A percentile compares a stretch with the other conserved stretches of the same genome.
Evolutionary conservation across 2,888 invertebrate genomes (phyloP).

Genomic region (Orthosia gracilis): DNA sequence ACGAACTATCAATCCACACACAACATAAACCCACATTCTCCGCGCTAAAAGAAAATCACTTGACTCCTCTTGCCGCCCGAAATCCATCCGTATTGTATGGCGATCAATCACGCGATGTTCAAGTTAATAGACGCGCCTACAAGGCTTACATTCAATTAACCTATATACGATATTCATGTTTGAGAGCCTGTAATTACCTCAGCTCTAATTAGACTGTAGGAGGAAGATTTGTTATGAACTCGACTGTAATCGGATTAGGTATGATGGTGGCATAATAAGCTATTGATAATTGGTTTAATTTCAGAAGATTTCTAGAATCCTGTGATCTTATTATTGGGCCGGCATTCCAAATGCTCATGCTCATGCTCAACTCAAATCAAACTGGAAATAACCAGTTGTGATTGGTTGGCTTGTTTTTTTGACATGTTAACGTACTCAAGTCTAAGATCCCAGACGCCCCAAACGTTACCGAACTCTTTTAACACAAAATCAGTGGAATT

Average conservation of each 20-base stretch:
- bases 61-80: slow-evolving; percentile 39
- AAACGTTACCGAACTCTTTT: no score
- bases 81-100: slow-evolving; percentile 51
- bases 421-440: no score
- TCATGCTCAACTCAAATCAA: no score
- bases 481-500: no score
- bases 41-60: slow-evolving; percentile 37
- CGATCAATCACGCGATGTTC: slow-evolving; percentile 62
- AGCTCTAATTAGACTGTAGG: slow-evolving; percentile 47
- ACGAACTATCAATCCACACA: slow-evolving; percentile 2
- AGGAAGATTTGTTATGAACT: slow-evolving; percentile 26
- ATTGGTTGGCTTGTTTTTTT: no score
- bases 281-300: neutral
- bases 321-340: neutral
- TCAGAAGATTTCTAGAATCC: neutral
- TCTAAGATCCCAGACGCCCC: no score
- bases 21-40: neutral
- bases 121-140: slow-evolving; percentile 52
- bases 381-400: no score
- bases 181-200: slow-evolving; percentile 42
- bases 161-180: slow-evolving; percentile 58
- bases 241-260: slow-evolving; percentile 27
- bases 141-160: slow-evolving; percentile 57
- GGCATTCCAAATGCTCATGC: no score
- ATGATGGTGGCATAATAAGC: neutral